phyloP scores from a whole-genome alignment of 2,113 vertebrate genomes.

The Plestiodon gilberti region DNA sequence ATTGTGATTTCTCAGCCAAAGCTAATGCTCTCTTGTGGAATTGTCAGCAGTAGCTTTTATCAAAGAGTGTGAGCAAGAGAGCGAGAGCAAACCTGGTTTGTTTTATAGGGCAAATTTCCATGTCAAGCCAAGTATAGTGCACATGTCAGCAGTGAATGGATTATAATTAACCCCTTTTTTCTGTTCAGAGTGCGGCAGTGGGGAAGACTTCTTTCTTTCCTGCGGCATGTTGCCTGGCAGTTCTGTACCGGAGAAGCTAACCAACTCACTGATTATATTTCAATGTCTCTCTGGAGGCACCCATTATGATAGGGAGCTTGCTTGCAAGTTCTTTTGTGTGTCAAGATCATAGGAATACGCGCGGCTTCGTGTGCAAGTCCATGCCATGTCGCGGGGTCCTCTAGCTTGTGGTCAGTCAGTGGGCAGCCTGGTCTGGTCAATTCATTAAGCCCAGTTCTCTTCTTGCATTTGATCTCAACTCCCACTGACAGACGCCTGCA shows the following conservation, averaged over 20 bases:
- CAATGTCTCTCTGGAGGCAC: background rate
- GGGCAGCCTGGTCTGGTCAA: background rate
- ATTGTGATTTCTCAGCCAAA: conserved; percentile 39
- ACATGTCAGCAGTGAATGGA: background rate
- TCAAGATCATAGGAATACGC: background rate
- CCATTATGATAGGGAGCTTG: background rate
- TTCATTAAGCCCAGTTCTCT: background rate
- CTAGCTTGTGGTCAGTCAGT: background rate
- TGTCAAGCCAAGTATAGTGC: conserved; percentile 1
- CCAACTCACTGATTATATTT: background rate
- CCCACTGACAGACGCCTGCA: background rate
- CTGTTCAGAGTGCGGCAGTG: background rate
- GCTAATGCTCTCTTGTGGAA: conserved; percentile 27
- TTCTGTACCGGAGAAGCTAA: background rate
- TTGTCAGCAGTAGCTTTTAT: background rate
- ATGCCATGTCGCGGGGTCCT: background rate
- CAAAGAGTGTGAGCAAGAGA: background rate
- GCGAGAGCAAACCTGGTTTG: background rate
- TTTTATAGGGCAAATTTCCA: background rate
- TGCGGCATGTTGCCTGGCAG: background rate
- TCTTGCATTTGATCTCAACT: background rate
- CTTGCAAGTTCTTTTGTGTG: background rate
- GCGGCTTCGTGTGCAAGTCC: background rate
- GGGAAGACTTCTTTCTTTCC: background rate
- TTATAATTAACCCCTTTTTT: background rate